Base-by-base conservation (phyloP, 2,113 vertebrate species). In the Poeciliopsis occidentalis region DNA sequence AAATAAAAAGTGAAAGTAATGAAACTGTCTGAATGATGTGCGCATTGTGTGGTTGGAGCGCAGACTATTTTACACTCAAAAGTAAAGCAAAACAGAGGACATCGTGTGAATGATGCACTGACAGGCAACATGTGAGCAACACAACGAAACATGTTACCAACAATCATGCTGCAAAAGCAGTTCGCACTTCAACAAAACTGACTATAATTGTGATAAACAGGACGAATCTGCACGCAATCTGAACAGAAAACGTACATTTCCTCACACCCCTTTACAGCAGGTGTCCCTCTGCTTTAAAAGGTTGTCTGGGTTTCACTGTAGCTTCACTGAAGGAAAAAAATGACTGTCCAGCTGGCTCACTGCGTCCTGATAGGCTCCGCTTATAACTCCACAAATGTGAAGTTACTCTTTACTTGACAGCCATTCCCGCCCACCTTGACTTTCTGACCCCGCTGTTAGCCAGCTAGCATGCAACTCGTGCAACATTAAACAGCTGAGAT, bases 401-500 rank as follows among this genome's bases (percentile, higher is more conserved):
- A 62, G 26, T 29, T 30, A 30, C 13, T 13, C 4, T 29, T 27
- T 15, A 62, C 11, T 19, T 19, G 13, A 47, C 60, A 29, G 39
- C 32, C 29, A 44, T 60, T 71, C 68, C 71, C 73, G 67, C 63
- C 76, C 69, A 69, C n/a, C 15, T 12, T 30, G 29, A n/a, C 41
- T 30, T 22, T 31, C 12, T 12, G 31, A 66, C 24, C 34, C 24
- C 24, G 29, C 32, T 32, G 17, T 47, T 69, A 80, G 71, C 64
- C 60, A 34, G 26, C 37, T 64, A 60, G 27, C 60, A 13, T 44
- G 15, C 1, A 2, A 3, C 47, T 47, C 17, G 17, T 47, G 44
- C 3, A 47, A 5, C 17, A 19, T 47, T 19, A 19, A 47, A 47
- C 13, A 47, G 44, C 44, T 19, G 19, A 47, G 4, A 57, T 57